These are phyloP conservation scores for Maniola hyperantus DNA, from an alignment of 2,888 invertebrate genomes.

Conservation along the genomic window DNA sequence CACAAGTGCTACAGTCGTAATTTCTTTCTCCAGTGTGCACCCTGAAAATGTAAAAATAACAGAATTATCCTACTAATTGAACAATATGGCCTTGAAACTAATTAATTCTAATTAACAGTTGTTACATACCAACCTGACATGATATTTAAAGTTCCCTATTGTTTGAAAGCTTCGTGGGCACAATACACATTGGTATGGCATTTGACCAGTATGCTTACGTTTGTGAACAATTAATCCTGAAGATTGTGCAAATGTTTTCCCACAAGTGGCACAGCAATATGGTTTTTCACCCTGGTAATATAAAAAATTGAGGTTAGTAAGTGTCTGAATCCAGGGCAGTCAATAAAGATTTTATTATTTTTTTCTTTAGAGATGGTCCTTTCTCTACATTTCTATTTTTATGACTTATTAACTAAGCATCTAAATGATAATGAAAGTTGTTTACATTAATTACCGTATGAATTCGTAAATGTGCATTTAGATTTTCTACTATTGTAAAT, in stretches of 20 bases:
- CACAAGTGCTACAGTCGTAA: constrained; percentile 68
- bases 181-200: constrained; percentile 70
- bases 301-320: background rate
- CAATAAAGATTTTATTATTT: too few species aligned
- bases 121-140: constrained; percentile 56
- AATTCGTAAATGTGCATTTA: constrained; percentile 71
- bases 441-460: constrained; percentile 65
- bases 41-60: constrained; percentile 51
- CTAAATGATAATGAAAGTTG: too few species aligned
- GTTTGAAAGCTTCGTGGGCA: constrained; percentile 74
- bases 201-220: constrained; percentile 71
- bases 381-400: too few species aligned
- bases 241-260: constrained; percentile 70
- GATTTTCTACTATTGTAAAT: constrained; percentile 69
- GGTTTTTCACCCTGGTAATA: constrained; percentile 73
- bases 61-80: background rate
- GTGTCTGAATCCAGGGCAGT: too few species aligned
- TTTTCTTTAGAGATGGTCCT: too few species aligned
- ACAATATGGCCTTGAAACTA: constrained; percentile 16
- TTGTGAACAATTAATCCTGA: constrained; percentile 69
- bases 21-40: constrained; percentile 77
- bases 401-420: too few species aligned
- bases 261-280: constrained; percentile 65
- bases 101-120: constrained; percentile 7
- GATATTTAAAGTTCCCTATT: constrained; percentile 74